Evolutionary conservation across 2,797 vertebrate species (phyloP).

Genomic region (Gadopsis marmoratus): DNA sequence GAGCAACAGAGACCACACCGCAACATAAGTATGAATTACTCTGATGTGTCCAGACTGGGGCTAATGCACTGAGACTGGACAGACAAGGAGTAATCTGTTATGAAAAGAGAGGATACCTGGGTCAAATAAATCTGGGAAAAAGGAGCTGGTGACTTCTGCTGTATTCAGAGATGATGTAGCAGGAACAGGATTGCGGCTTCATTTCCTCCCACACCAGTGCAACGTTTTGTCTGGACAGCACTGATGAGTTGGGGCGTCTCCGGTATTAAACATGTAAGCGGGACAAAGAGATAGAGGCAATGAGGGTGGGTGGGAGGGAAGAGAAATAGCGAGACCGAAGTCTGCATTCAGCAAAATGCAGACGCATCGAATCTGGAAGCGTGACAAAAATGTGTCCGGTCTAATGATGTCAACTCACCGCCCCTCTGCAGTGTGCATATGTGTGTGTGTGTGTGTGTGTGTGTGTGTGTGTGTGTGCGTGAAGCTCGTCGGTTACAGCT

Average conservation of each 20-base stretch:
- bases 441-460: conserved; percentile 37
- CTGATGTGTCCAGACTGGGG: conserved; percentile 42
- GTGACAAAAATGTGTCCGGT: conserved; percentile 86
- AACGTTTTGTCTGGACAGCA: conserved; percentile 70
- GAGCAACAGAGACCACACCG: conserved; percentile 50
- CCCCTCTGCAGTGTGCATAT: conserved; percentile 62
- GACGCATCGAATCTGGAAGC: conserved; percentile 84
- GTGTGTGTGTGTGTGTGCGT: conserved; percentile 32
- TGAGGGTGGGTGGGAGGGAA: conserved; percentile 44
- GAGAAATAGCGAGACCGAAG: conserved; percentile 67
- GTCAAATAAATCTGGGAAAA: conserved; percentile 28
- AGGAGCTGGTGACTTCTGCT: conserved; percentile 9
- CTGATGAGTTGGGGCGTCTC: conserved; percentile 69
- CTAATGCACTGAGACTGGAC: conserved; percentile 57
- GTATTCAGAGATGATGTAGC: conserved; percentile 28
- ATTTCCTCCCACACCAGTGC: conserved; percentile 54
- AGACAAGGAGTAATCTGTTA: conserved; percentile 57
- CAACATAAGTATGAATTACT: conserved; percentile 69
- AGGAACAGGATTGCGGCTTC: conserved; percentile 18
- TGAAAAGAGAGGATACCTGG: conserved; percentile 31
- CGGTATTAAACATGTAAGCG: conserved; percentile 70
- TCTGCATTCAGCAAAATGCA: conserved; percentile 79
- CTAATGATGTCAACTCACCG: conserved; percentile 84
- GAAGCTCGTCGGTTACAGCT: conserved; percentile 37
- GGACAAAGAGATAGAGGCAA: conserved; percentile 67